Base-by-base conservation (phyloP, 2,113 vertebrate genomes). In the Tyrannus savana region DNA sequence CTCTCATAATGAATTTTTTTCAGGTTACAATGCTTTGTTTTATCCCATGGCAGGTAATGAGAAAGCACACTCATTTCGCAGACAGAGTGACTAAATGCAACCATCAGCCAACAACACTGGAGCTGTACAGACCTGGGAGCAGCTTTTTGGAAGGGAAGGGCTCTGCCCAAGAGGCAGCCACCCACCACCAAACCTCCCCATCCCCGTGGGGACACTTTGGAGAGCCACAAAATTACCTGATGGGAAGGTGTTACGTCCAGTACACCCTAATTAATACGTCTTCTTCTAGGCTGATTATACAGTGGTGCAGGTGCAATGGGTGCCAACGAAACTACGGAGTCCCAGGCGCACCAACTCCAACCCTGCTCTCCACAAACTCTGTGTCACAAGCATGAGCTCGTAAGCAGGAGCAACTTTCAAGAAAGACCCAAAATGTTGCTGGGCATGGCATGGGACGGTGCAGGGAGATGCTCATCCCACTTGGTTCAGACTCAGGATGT, bases 321-420 rank as follows among this genome's bases (percentile, higher is more conserved):
- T 19, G 42, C 59, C 59, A 72, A 13, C 0, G 0, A 73, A 90
- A 93, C 58, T 23, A 25, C 0, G 0, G 39, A 13, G 60, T 31
- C 24, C 22, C 14, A 8, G 24, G 19, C 28, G 66, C 56, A 66
- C 15, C 67, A 58, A 1, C 16, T 23, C 71, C 39, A 79, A 35
- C 33, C 15, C 30, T 72, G 68, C 59, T 77, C 47, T 35, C 52
- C 52, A 5, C 4, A 37, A 62, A 52, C 49, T 64, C 17, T 12
- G 23, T 25, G 23, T 8, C 24, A 31, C 49, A 35, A 67, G 58
- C 9, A 27, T 0, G 5, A 79, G 27, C 25, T 46, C 28, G 28
- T 8, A 56, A 41, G 39, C 21, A 73, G 0, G 3, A 85, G n/a
- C 16, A 87, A 10, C n/a, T 37, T 80, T 19, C 35, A 74, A 11